Conservation (phyloP, 2,888 invertebrate genomes). For the Chelonus formosanus region DNA sequence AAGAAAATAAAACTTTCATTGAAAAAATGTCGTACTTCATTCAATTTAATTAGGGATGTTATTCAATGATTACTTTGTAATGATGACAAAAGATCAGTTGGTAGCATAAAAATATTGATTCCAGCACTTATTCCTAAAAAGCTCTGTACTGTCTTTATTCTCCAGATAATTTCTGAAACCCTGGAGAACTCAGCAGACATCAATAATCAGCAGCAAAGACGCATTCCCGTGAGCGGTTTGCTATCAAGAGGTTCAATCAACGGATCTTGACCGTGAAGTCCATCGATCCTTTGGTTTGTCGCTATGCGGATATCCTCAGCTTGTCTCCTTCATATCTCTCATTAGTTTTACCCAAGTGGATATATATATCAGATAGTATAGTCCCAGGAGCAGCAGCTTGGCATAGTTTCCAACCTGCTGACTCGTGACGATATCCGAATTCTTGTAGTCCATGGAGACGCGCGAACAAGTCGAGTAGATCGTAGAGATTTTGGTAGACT, state of each 20-base stretch:
- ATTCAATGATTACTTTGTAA: no score
- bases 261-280: constrained; percentile 10
- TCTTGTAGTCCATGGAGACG: constrained; percentile 10
- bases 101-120: no score
- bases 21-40: no score
- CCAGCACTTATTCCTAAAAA: no score
- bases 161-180: no score
- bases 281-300: constrained; percentile 10
- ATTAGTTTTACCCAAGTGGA: not conserved
- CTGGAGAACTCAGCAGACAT: not conserved
- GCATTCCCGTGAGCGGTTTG: constrained; percentile 9
- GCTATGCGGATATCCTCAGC: constrained; percentile 3
- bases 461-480: constrained; percentile 3
- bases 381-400: not conserved
- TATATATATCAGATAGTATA: not conserved
- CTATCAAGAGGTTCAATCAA: constrained; percentile 13
- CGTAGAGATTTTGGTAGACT: not conserved
- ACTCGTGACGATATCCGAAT: constrained; percentile 16
- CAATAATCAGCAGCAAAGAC: constrained; percentile 15
- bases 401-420: constrained; percentile 3
- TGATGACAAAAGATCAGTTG: no score
- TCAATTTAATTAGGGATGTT: no score
- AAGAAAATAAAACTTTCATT: no score
- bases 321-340: not conserved
- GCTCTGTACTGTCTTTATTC: no score